These are phyloP conservation scores for Eretmodus cyanostictus DNA, from an alignment of 2,113 vertebrate genomes.

Conservation along the genomic window DNA sequence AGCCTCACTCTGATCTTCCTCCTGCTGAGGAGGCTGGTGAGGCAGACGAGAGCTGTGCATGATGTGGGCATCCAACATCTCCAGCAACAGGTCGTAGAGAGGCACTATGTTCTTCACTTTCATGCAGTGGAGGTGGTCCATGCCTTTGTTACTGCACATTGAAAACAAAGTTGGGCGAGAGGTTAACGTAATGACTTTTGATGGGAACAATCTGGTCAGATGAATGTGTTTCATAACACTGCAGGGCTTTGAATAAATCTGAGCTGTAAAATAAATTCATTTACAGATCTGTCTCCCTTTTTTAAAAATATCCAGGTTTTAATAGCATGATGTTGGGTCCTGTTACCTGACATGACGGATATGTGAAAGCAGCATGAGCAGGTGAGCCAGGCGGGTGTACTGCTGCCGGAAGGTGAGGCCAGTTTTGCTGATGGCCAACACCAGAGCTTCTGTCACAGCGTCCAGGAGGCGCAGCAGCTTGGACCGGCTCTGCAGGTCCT, in stretches of 20 bases:
- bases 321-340: neutral
- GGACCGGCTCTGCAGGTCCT: conserved; percentile 80
- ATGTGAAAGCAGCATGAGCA: conserved; percentile 94
- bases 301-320: neutral
- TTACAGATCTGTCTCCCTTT: neutral
- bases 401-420: conserved; percentile 85
- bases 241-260: neutral
- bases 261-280: neutral
- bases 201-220: neutral
- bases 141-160: conserved; percentile 90
- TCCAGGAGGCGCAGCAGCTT: conserved; percentile 84
- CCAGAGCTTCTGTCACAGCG: conserved; percentile 84
- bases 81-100: conserved; percentile 90
- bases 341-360: conserved; percentile 87
- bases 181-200: neutral
- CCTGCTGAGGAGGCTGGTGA: neutral
- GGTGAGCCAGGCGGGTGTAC: conserved; percentile 85
- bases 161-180: neutral
- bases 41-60: conserved; percentile 72
- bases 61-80: conserved; percentile 95
- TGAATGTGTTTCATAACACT: neutral
- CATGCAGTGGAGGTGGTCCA: conserved; percentile 98
- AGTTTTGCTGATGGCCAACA: conserved; percentile 89
- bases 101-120: conserved; percentile 96
- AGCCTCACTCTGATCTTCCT: neutral